Evolutionary conservation across 2,797 vertebrate genomes (phyloP), one percentile per base, ranked within the genome.

Genomic region (Calcarius lapponicus): DNA sequence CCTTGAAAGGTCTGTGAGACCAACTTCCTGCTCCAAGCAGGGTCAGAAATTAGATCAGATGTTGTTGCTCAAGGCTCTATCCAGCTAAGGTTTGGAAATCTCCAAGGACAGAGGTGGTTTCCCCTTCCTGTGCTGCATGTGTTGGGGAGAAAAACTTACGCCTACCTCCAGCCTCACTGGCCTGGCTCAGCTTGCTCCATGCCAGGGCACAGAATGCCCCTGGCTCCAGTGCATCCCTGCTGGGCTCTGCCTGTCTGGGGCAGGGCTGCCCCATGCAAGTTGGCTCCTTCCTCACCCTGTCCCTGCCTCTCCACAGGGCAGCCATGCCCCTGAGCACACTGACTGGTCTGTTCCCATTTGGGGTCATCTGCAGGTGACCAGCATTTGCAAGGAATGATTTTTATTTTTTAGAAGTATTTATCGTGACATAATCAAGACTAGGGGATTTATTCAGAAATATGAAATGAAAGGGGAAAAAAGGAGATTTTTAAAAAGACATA

Each of bases 71-170:
- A 48, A 45, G 38, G 10, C 11, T 92, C 69, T 64, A 38, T 86
- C 32, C 10, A 60, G 19, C 11, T 18, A 31, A 26, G 6, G 6
- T 36, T 28, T 85, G 42, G 42, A 72, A 65, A 48, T 56, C 20
- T 56, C 13, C 32, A 66, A 50, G 65, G 24, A 19, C 0, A 0
- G 25, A 50, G 8, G 6, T 20, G 34, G 2, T 18, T 76, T 40
- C 19, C 28, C 8, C 6, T 65, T 21, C 6, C 9, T 29, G 6
- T 48, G 54, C 31, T 76, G 17, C 26, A 9, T 6, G 51, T 2
- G 2, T 9, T 8, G 3, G 19, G 13, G 6, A 19, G 50, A 79
- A 79, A 61, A 64, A 13, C 13, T 28, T 43, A 32, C 19, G 3
- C 13, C 21, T 32, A 5, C 8, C 31, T 51, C 17, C 57, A 43